Conservation (phyloP, 2,113 vertebrate species). For the Paraplagusia blochii region DNA sequence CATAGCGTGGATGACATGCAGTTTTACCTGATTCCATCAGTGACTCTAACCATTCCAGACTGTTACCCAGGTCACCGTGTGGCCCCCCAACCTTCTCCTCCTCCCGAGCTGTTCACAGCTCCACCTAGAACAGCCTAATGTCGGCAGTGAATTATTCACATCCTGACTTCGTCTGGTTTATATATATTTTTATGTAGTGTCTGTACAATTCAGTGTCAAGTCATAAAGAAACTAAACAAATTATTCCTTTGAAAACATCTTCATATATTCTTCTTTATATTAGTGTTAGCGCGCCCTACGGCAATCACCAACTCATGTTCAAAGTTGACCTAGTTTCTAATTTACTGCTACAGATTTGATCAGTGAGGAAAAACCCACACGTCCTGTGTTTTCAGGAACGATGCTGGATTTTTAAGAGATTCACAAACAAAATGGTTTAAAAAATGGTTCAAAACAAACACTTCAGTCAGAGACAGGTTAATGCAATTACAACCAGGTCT, state of each 20-base stretch:
- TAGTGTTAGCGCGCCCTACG: slow-evolving; percentile 49
- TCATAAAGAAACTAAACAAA: slow-evolving; percentile 47
- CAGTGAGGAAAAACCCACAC: slow-evolving; percentile 3
- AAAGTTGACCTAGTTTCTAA: slow-evolving; percentile 61
- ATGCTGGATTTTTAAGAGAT: slow-evolving; percentile 3
- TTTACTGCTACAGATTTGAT: slow-evolving; percentile 38
- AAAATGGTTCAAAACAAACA: not conserved
- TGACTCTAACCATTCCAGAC: no score
- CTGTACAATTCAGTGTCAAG: slow-evolving; percentile 35
- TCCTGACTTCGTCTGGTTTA: slow-evolving; percentile 30
- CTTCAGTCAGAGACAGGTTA: no score
- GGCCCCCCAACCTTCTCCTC: no score
- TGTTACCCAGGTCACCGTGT: no score
- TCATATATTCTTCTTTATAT: slow-evolving; percentile 65
- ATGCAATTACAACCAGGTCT: no score
- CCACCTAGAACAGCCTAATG: slow-evolving; percentile 22
- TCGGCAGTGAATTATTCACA: slow-evolving; percentile 44
- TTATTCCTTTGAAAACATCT: slow-evolving; percentile 44
- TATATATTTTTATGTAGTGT: slow-evolving; percentile 39
- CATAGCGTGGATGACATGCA: no score
- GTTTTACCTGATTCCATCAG: no score
- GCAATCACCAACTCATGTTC: slow-evolving; percentile 48
- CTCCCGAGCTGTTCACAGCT: no score
- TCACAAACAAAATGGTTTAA: not conserved
- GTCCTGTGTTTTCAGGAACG: slow-evolving; percentile 2